Conservation (phyloP, 2,797 vertebrate genomes). For the Sebastes oblongus region DNA sequence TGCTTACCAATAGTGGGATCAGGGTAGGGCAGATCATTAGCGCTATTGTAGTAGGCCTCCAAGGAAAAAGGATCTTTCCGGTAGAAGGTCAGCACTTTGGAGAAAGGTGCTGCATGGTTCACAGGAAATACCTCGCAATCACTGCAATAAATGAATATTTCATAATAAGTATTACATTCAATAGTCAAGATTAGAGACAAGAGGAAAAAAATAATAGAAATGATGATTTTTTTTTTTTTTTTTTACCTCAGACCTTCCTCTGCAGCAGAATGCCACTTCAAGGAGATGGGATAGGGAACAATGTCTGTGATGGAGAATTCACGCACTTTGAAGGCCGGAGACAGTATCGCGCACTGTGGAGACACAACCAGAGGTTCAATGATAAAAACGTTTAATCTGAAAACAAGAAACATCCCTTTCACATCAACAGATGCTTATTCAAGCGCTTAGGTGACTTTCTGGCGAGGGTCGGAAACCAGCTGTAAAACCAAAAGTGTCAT, state of each 20-base stretch:
- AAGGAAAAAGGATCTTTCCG: slow-evolving; percentile 94
- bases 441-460: not conserved
- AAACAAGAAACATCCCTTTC: not conserved
- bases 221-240: too few species aligned
- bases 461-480: not conserved
- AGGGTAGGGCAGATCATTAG: slow-evolving; percentile 93
- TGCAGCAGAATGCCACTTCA: slow-evolving; percentile 96
- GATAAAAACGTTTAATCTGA: not conserved
- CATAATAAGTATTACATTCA: not conserved
- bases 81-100: slow-evolving; percentile 98
- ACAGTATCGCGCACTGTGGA: slow-evolving; percentile 95
- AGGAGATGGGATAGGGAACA: slow-evolving; percentile 90
- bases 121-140: slow-evolving; percentile 96
- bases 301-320: slow-evolving; percentile 97
- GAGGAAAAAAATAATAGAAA: not conserved
- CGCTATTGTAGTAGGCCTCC: slow-evolving; percentile 92
- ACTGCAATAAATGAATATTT: slow-evolving; percentile 72
- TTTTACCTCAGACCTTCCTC: slow-evolving; percentile 92
- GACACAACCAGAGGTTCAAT: slow-evolving; percentile 11
- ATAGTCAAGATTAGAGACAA: not conserved
- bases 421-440: not conserved
- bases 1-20: slow-evolving; percentile 91
- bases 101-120: slow-evolving; percentile 96
- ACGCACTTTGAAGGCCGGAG: slow-evolving; percentile 98
- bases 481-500: not conserved